These are phyloP conservation scores for Girardinus metallicus DNA, from an alignment of 2,797 vertebrate genomes.

Conservation along the genomic window DNA sequence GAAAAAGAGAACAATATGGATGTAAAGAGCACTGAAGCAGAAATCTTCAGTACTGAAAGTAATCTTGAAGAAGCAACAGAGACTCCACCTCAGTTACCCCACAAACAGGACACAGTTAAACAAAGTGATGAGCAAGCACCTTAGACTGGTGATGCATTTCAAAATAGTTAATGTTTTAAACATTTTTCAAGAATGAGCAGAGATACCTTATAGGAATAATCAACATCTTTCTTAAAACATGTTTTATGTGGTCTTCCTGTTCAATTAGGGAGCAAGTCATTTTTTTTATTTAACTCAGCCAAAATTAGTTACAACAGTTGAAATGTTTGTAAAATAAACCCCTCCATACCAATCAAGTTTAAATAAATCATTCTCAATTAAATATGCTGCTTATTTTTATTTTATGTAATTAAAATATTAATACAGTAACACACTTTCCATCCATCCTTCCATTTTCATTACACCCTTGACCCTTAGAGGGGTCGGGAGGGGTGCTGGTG, in stretches of 20 bases:
- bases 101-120: constrained; percentile 32
- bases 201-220: background rate
- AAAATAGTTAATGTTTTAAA: background rate
- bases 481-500: no score
- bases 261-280: background rate
- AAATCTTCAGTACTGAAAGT: constrained; percentile 81
- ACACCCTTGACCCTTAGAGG: no score
- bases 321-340: background rate
- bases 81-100: constrained; percentile 36
- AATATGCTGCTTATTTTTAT: background rate
- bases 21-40: constrained; percentile 71
- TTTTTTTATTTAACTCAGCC: background rate
- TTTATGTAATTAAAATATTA: background rate
- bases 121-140: background rate
- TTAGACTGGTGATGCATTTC: background rate
- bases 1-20: constrained; percentile 52
- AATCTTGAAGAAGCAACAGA: constrained; percentile 77
- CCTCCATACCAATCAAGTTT: background rate
- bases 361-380: background rate
- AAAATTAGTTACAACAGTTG: background rate
- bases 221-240: background rate
- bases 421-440: background rate
- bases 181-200: background rate
- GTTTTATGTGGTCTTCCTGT: background rate
- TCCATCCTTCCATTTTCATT: no score